Evolutionary conservation across 2,113 vertebrate genomes (phyloP).

Genomic region (Ptyas mucosa): DNA sequence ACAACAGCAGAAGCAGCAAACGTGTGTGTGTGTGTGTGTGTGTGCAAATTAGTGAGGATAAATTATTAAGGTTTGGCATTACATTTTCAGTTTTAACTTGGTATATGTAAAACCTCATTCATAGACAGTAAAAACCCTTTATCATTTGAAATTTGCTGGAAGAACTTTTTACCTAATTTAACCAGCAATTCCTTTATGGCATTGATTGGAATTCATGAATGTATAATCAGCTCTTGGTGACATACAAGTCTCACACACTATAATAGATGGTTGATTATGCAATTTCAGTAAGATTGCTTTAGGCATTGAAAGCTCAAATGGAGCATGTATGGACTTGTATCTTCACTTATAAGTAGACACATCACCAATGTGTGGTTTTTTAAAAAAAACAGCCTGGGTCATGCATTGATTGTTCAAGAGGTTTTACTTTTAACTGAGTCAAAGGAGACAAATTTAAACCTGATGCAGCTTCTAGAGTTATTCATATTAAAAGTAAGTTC

Average conservation of each 20-base stretch:
- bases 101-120: neutral
- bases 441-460: neutral
- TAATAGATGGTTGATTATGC: neutral
- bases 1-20: too few species aligned
- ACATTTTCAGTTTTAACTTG: constrained; percentile 20
- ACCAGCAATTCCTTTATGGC: neutral
- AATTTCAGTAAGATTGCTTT: constrained; percentile 14
- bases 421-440: neutral
- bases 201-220: constrained; percentile 29
- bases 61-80: constrained; percentile 29
- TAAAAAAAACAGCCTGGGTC: neutral
- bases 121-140: constrained; percentile 17
- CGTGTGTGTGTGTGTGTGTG: neutral
- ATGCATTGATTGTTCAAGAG: neutral
- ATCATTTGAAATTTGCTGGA: constrained; percentile 30
- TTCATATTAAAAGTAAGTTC: neutral
- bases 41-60: constrained; percentile 24
- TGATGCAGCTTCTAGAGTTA: neutral
- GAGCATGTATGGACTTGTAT: neutral
- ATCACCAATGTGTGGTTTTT: neutral
- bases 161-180: constrained; percentile 20
- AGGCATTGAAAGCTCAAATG: neutral
- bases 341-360: neutral
- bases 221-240: constrained; percentile 11
- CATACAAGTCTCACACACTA: neutral